A percentile compares a stretch with the other conserved stretches of the same genome.
These are phyloP conservation scores for Siderastrea radians DNA, from an alignment of 92 coral and sea anemone species.

Conservation along the genomic window DNA sequence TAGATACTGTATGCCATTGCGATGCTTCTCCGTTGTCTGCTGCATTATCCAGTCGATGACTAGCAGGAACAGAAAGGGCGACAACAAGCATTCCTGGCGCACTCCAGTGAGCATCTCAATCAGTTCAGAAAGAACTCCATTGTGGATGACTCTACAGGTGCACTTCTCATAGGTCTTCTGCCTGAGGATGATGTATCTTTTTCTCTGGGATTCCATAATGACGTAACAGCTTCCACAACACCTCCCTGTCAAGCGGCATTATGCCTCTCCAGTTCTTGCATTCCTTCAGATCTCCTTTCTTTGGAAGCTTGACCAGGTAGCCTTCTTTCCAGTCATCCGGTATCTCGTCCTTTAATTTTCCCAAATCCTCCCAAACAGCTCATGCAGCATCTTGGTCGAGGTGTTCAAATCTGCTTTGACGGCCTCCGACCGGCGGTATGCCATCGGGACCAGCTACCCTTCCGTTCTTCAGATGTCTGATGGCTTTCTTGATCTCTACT, in stretches of 20 bases:
- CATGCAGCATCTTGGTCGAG: neutral
- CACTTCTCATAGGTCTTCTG: constrained; percentile 14
- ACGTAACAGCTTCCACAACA: constrained; percentile 3
- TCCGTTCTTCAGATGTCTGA: too few species aligned
- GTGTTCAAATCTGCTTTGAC: neutral
- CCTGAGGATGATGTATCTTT: neutral
- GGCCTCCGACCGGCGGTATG: neutral
- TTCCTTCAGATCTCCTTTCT: too few species aligned
- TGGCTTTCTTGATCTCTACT: too few species aligned
- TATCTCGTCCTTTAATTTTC: neutral
- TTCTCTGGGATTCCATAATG: constrained; percentile 9
- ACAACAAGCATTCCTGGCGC: neutral
- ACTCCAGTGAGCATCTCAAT: constrained; percentile 8
- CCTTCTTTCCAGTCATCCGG: neutral
- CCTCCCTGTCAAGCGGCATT: neutral
- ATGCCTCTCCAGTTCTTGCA: too few species aligned
- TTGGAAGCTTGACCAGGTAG: too few species aligned
- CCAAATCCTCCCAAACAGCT: neutral
- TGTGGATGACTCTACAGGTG: constrained; percentile 20
- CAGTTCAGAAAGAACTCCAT: neutral
- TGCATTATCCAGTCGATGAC: neutral
- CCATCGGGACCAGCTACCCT: neutral
- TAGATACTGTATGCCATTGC: neutral
- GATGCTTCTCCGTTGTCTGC: neutral
- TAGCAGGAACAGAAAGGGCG: neutral